Conservation (phyloP, 2,113 vertebrate genomes). For the Callopanchax toddi region DNA sequence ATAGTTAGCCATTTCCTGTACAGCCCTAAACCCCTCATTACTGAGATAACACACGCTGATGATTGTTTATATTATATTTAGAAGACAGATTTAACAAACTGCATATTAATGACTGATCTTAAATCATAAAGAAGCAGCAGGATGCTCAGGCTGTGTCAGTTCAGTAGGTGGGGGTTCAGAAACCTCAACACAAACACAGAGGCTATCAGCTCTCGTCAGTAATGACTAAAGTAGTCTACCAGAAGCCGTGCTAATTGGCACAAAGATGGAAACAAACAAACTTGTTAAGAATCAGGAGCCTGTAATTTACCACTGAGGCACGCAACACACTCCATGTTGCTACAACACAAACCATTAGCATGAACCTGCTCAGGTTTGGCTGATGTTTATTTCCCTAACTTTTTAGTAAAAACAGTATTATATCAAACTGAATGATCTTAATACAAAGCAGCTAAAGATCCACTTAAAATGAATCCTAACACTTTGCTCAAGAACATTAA, state of each 20-base stretch:
- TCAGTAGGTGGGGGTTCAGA: not conserved
- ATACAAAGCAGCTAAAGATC: too few relatives aligned
- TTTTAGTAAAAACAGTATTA: not conserved
- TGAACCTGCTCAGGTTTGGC: not conserved
- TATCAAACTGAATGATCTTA: too few relatives aligned
- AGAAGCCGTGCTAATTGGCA: not conserved
- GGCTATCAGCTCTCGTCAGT: not conserved
- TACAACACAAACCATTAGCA: not conserved
- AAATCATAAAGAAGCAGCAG: not conserved
- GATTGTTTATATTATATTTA: conserved; percentile 2
- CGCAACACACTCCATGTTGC: not conserved
- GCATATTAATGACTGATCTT: not conserved
- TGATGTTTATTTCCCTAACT: not conserved
- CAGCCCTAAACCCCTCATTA: conserved; percentile 11
- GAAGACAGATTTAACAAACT: not conserved
- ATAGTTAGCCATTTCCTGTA: conserved; percentile 33
- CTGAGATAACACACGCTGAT: not conserved
- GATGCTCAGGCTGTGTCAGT: too few relatives aligned
- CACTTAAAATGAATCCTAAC: too few relatives aligned
- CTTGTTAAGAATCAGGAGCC: not conserved
- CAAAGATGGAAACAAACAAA: not conserved
- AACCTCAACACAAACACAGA: not conserved
- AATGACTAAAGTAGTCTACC: not conserved
- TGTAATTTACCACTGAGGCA: not conserved
- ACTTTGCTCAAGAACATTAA: not conserved